Base-by-base conservation (phyloP, 2,888 invertebrate species). In the Blastobasis adustella region DNA sequence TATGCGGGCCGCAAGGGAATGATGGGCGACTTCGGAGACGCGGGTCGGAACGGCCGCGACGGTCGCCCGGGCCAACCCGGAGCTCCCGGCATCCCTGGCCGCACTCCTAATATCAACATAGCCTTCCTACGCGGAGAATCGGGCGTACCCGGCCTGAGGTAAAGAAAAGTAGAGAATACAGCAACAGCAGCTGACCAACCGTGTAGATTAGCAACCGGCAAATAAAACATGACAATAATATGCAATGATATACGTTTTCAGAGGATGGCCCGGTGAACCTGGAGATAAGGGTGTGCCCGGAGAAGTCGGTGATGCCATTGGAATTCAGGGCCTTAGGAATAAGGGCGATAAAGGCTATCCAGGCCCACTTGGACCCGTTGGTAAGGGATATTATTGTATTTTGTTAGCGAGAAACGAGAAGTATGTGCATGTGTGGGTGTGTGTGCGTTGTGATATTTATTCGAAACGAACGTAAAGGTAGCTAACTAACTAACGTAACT, bases 1-100 rank as follows among this genome's bases (percentile, higher is more conserved):
- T 64, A 63, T 0, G 71, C 60, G 8, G 84, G 84, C 9, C 23
- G 60, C 2, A 79, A 78, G 55, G 87, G 87, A n/a, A 54, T 64
- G 9, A 67, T 71, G 46, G 93, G 92, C 6, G 65, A 71, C 0
- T 65, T 66, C 0, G 91, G 91, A 1, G 67, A 58, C 4, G 80
- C 86, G 10, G 92, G 92, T 5, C n/a, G 56, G 10, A 79, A 82
- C 4, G 90, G 90, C 5, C 63, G 71, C 5, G 81, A 85, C 54
- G 90, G 91, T 46, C 62, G 71, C 1, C 73, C 80, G 54, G 92
- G 92, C 9, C 66, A 69, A 2, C 82, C 90, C 52, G 92, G 93
- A 4, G 53, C 55, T 0, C 82, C 89, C 6, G 93, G 92, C 5
- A 60, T 59, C 36, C 82, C 85, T 1, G 93, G 93, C n/a, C 57